Conservation (phyloP, 2,797 vertebrate species). For the Coendou prehensilis region DNA sequence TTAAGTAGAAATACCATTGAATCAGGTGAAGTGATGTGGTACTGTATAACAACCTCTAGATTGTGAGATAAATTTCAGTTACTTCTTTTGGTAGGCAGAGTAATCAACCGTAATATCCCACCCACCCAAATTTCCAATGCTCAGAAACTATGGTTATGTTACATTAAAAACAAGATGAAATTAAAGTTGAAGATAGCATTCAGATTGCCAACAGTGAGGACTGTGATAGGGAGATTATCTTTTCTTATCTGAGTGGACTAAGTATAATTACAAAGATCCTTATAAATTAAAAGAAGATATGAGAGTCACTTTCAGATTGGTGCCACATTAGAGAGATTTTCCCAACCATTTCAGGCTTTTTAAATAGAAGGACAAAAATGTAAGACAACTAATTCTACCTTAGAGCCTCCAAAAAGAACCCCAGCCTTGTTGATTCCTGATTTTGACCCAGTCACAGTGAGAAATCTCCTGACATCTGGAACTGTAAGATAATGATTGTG, state of each 20-base stretch:
- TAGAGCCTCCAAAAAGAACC: neutral
- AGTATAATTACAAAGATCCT: neutral
- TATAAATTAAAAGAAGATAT: neutral
- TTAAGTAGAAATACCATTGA: neutral
- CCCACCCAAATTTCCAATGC: neutral
- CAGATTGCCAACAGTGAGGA: neutral
- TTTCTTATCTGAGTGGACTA: too few species aligned
- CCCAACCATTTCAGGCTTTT: neutral
- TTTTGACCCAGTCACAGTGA: neutral
- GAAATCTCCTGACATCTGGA: neutral
- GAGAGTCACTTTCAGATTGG: neutral
- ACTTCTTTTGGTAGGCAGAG: neutral
- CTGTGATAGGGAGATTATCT: neutral
- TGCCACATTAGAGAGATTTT: neutral
- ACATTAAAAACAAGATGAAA: neutral
- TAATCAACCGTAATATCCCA: neutral
- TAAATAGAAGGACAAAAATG: neutral
- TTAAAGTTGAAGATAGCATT: neutral
- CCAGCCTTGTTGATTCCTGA: neutral
- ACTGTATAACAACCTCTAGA: neutral
- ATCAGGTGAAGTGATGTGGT: neutral
- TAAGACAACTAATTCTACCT: neutral
- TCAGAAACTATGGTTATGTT: neutral
- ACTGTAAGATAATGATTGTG: too few species aligned
- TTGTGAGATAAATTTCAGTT: neutral